Base-by-base conservation (phyloP, 1,140 invertebrate genomes). In the Tetramorium parvispinum region DNA sequence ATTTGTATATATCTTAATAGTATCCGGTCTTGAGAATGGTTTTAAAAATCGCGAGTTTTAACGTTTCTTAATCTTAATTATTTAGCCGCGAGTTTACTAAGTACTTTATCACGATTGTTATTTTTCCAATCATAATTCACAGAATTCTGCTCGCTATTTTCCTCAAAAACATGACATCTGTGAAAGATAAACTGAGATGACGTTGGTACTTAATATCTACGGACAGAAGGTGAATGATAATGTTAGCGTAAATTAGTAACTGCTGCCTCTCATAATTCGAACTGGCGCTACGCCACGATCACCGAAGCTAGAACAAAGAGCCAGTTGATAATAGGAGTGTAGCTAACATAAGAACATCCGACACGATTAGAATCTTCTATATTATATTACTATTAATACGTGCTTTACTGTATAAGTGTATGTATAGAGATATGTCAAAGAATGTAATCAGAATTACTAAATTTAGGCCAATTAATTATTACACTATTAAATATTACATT, bases 261-360 rank as follows among this genome's bases (percentile, higher is more conserved):
- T 55, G 37, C 4, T 55, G 10, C 21, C n/a, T 68, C 37, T 70
- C 16, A 81, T 70, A 70, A 83, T 83, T 59, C 40, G 78, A 91
- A 87, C 79, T 93, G 91, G 92, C 93, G 90, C 87, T 92, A 91
- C 91, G 92, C 93, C 83, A 93, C 88, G 88, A 88, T 77, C 66
- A 70, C 61, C 18, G 46, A 37, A 88, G 87, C 85, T 88, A 91
- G 90, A 93, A 94, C 91, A 91, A 85, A 91, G 91, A 90, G 32
- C 37, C 85, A 77, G 71, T 76, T 82, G 76, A 89, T 89, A 89
- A 89, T 83, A 75, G 46, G 18, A 83, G 63, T 68, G 68, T 40
- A 73, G 75, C 66, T 83, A 89, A 32, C 32, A 32, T 32, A 32
- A 85, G 71, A 81, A 78, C 32, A 53, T 68, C 37, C 18, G 21